Evolutionary conservation across 2,888 invertebrate species (phyloP), one percentile per base, ranked within the genome.

Genomic region (Drosophila stalkeri): DNA sequence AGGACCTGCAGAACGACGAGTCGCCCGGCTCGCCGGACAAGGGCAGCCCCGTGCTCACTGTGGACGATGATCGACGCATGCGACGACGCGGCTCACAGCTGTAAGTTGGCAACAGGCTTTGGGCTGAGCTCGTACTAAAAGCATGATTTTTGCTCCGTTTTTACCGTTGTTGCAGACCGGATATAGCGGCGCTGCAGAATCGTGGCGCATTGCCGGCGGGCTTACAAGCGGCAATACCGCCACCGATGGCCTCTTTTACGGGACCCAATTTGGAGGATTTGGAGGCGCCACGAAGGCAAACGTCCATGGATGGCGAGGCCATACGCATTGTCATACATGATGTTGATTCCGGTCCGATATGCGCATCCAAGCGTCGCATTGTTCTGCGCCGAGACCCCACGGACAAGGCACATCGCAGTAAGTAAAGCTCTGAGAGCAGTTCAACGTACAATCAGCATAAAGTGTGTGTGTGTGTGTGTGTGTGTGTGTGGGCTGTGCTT

Each of bases 271-370:
- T 95, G 77, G 94, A 95, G 81, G 95, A 95, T 86, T 94, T 95
- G 33, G 94, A 95, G 74, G 94, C 95, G 44, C 94, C 94, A 6
- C 93, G 96, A 49, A 94, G 97, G 7, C 97, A 98, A 91, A 97
- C 97, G 90, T 97, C 97, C 23, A 97, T 96, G 71, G 98, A 98
- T 90, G 98, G 98, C 2, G 98, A 98, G 92, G 97, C 97, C 77
- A 98, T 98, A 88, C 96, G 97, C 92, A 98, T 98, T 82, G 97
- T 98, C 80, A 98, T 98, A 89, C 97, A 98, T 91, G 98, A 98
- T 92, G 98, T 98, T 16, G 98, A 98, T 93, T 96, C 96, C 72
- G 95, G 95, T 44, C 93, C 95, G 70, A 93, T 94, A 64, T 94
- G 95, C 80, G 94, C 94, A 80, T 94, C 96, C 35, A 97, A 97